phyloP scores from a whole-genome alignment of 2,113 vertebrate species.

The Megaceryle maxima region DNA sequence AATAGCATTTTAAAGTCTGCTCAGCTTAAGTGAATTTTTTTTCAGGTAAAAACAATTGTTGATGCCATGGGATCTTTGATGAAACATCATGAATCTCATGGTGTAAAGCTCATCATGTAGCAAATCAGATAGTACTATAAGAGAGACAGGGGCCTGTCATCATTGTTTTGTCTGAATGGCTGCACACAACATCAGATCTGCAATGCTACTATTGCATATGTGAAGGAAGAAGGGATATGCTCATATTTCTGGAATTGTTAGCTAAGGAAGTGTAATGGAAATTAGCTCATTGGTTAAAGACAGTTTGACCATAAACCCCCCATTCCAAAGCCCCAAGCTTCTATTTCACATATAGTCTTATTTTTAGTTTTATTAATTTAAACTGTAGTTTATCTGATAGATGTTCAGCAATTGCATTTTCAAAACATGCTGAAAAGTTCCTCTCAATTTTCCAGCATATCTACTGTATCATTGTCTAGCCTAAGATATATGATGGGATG shows the following conservation, averaged over 20 bases:
- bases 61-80: not conserved
- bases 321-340: not conserved
- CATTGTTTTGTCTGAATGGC: not conserved
- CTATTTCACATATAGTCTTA: not conserved
- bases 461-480: not conserved
- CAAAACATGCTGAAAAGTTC: not conserved
- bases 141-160: not conserved
- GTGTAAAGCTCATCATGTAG: fast-evolving
- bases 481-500: not conserved
- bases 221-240: not conserved
- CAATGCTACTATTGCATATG: not conserved
- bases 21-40: not conserved
- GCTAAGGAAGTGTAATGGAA: not conserved
- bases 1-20: not conserved
- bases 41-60: not conserved
- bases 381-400: not conserved
- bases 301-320: not conserved
- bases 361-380: not conserved
- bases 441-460: not conserved
- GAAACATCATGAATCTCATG: not conserved
- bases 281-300: not conserved
- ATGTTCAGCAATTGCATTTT: not conserved
- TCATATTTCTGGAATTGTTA: not conserved
- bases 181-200: not conserved
- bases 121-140: not conserved